A percentile compares a stretch with the other conserved stretches of the same genome.
These are phyloP conservation scores for Chaenodraco wilsoni DNA, from an alignment of 2,797 vertebrate genomes.

Conservation along the genomic window DNA sequence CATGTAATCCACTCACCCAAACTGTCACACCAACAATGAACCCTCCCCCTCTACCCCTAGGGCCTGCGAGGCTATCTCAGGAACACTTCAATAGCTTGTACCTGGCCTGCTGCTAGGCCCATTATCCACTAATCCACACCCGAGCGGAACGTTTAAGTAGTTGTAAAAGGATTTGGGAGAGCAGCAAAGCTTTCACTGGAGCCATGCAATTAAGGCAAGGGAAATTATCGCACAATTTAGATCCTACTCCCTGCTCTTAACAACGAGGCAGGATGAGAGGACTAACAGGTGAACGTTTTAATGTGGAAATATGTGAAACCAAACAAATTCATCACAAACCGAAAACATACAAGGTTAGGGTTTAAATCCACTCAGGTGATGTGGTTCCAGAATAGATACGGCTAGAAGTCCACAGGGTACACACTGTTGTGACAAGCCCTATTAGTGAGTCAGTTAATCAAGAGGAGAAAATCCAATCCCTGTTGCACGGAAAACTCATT, in stretches of 20 bases:
- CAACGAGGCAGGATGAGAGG: slow-evolving; percentile 35
- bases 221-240: slow-evolving; percentile 73
- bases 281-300: slow-evolving; percentile 38
- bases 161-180: slow-evolving; percentile 77
- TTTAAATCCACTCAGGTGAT: slow-evolving; percentile 44
- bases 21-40: slow-evolving; percentile 82
- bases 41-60: slow-evolving; percentile 59
- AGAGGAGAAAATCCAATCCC: slow-evolving; percentile 25
- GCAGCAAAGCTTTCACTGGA: slow-evolving; percentile 71
- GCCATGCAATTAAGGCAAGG: slow-evolving; percentile 73
- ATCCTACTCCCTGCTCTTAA: slow-evolving; percentile 54
- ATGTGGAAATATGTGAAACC: slow-evolving; percentile 21
- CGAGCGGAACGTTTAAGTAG: slow-evolving; percentile 75
- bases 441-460: slow-evolving; percentile 59
- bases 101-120: slow-evolving; percentile 77
- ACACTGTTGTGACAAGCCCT: slow-evolving; percentile 52
- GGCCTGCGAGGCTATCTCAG: slow-evolving; percentile 75
- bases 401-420: slow-evolving; percentile 35
- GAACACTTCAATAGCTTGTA: slow-evolving; percentile 80
- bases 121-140: slow-evolving; percentile 83
- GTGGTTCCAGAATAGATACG: slow-evolving; percentile 22
- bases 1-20: slow-evolving; percentile 86
- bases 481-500: slow-evolving; percentile 41
- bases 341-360: slow-evolving; percentile 6
- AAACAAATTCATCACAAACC: slow-evolving; percentile 33